These are phyloP conservation scores for Eristalinus aeneus DNA, from an alignment of 2,888 invertebrate genomes.

Conservation along the genomic window DNA sequence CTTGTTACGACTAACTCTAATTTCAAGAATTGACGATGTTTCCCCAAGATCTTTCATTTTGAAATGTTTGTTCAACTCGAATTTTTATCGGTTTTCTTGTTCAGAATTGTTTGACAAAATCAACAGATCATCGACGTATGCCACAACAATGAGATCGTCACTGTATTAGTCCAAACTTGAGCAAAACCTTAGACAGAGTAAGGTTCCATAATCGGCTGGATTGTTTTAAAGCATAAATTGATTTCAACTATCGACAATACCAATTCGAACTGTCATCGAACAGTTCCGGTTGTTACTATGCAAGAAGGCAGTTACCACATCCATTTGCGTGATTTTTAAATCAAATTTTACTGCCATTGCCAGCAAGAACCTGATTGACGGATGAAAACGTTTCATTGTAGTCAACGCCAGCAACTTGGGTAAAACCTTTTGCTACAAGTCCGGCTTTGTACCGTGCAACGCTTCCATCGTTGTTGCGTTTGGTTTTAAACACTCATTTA, in stretches of 20 bases:
- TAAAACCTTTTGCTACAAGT: neutral
- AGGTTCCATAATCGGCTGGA: too few relatives aligned
- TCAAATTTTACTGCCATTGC: slow-evolving; percentile 41
- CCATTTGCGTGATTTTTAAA: slow-evolving; percentile 60
- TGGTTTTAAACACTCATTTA: slow-evolving; percentile 38
- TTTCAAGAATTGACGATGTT: neutral
- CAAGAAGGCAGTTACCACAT: slow-evolving; percentile 49
- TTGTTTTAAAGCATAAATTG: slow-evolving; percentile 65
- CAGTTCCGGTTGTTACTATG: slow-evolving; percentile 42
- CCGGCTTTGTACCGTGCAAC: neutral
- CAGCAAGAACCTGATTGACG: slow-evolving; percentile 14
- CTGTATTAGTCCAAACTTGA: slow-evolving; percentile 14
- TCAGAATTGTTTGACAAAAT: slow-evolving; percentile 26
- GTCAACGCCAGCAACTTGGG: slow-evolving; percentile 19
- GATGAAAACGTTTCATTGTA: slow-evolving; percentile 20
- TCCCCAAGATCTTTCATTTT: slow-evolving; percentile 32
- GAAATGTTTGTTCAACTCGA: slow-evolving; percentile 21
- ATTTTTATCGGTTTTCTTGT: slow-evolving; percentile 13
- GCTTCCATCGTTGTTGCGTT: neutral
- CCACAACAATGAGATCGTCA: slow-evolving; percentile 21
- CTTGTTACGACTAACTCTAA: too few relatives aligned
- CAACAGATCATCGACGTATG: too few relatives aligned
- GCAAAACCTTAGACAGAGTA: slow-evolving; percentile 3
- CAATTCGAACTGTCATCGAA: slow-evolving; percentile 47
- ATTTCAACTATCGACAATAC: slow-evolving; percentile 44